Percentiles rank a stretch among this genome's conserved stretches.
Conservation (phyloP, 2,888 invertebrate species). For the Drosophila histrio region DNA sequence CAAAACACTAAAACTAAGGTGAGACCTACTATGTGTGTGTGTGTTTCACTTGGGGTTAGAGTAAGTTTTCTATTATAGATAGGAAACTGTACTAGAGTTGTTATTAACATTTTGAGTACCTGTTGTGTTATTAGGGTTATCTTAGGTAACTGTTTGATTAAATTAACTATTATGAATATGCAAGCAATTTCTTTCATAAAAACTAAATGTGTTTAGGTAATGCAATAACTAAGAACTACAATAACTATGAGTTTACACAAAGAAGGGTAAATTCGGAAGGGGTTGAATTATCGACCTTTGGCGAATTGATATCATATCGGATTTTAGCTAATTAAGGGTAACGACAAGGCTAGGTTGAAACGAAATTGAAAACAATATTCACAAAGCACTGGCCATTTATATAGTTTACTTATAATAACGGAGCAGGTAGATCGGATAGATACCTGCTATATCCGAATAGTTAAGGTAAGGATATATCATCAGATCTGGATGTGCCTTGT, state of each 20-base stretch:
- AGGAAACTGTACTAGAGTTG: slow-evolving; percentile 30
- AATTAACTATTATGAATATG: neutral
- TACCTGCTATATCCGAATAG: neutral
- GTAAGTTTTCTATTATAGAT: slow-evolving; percentile 28
- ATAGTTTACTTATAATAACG: too few species aligned
- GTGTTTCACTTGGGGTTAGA: neutral
- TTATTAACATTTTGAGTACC: slow-evolving; percentile 1
- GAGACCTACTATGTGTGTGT: slow-evolving; percentile 24
- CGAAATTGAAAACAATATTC: neutral
- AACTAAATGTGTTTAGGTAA: neutral
- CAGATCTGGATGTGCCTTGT: slow-evolving; percentile 1
- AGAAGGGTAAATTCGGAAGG: neutral
- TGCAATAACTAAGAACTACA: neutral
- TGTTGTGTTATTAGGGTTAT: slow-evolving; percentile 25
- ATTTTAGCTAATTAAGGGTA: neutral
- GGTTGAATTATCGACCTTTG: too few species aligned
- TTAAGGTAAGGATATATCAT: slow-evolving; percentile 5
- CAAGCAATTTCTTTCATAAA: neutral
- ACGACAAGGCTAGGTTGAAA: too few species aligned
- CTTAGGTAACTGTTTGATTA: neutral
- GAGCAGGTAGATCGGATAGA: too few species aligned
- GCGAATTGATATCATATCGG: too few species aligned
- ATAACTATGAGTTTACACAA: too few species aligned
- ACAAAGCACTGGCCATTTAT: neutral
- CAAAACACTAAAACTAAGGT: slow-evolving; percentile 43